Evolutionary conservation across 1,140 invertebrate species (phyloP).

Genomic region (Aricia agestis): DNA sequence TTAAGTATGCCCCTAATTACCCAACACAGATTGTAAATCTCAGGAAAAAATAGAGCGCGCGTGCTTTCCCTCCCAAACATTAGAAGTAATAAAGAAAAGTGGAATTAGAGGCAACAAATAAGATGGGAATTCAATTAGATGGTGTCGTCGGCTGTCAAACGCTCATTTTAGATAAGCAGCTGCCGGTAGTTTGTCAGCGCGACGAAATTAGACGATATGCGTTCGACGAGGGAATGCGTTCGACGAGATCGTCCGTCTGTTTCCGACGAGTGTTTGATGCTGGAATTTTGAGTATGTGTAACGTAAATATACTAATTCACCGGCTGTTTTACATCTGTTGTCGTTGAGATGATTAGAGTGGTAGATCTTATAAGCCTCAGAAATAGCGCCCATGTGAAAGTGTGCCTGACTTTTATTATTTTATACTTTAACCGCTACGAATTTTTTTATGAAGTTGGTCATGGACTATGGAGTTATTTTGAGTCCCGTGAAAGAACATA

Average conservation of each 20-base stretch:
- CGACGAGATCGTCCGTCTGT: background rate
- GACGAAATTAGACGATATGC: constrained; percentile 9
- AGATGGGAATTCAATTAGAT: background rate
- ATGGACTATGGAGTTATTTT: too few species aligned
- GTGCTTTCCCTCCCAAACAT: background rate
- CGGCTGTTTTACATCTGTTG: background rate
- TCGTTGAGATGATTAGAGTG: too few species aligned
- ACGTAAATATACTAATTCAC: background rate
- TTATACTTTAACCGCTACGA: too few species aligned
- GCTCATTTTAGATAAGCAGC: constrained; percentile 13
- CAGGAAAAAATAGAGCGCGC: background rate
- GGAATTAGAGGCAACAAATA: background rate
- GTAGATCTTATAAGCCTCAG: too few species aligned
- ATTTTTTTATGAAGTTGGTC: too few species aligned
- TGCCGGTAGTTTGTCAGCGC: constrained; percentile 4
- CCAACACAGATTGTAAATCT: background rate
- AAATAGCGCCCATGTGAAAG: too few species aligned
- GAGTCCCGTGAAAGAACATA: too few species aligned
- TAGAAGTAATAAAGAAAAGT: background rate
- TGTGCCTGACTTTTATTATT: too few species aligned
- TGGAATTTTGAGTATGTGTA: background rate
- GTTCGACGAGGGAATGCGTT: background rate
- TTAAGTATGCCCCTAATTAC: background rate
- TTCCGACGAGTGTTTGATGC: background rate
- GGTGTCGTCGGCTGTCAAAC: constrained; percentile 13